phyloP scores from a whole-genome alignment of 2,888 invertebrate genomes.

The Megaustenia siamemsis region DNA sequence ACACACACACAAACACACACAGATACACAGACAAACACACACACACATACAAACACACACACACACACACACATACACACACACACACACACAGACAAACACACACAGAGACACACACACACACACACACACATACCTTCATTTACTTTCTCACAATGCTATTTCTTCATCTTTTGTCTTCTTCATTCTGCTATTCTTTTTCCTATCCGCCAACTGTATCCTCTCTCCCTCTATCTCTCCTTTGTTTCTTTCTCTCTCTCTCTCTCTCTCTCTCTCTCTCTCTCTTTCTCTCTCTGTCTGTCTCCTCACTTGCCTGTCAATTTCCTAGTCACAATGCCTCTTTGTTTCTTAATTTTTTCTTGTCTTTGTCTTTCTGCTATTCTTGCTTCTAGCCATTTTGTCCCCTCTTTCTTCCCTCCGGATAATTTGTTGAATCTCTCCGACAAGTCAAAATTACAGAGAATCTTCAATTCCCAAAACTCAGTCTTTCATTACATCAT shows the following conservation, averaged over 20 bases:
- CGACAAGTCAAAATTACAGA: too few relatives aligned
- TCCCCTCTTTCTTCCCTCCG: too few relatives aligned
- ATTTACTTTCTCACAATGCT: too few relatives aligned
- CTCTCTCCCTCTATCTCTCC: neutral
- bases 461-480: too few relatives aligned
- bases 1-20: neutral
- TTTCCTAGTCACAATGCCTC: too few relatives aligned
- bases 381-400: too few relatives aligned
- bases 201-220: neutral
- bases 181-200: too few relatives aligned
- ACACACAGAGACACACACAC: conserved; percentile 24
- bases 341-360: too few relatives aligned
- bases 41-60: neutral
- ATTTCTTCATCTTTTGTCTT: neutral
- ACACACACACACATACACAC: neutral
- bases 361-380: too few relatives aligned
- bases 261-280: neutral
- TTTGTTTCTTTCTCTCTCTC: neutral
- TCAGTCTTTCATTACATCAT: too few relatives aligned
- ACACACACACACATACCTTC: conserved; percentile 32
- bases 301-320: neutral
- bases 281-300: neutral
- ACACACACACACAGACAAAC: conserved; percentile 7
- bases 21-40: neutral
- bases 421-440: too few relatives aligned